phyloP scores from a whole-genome alignment of 1,140 invertebrate species.

The Hycleus phaleratus region DNA sequence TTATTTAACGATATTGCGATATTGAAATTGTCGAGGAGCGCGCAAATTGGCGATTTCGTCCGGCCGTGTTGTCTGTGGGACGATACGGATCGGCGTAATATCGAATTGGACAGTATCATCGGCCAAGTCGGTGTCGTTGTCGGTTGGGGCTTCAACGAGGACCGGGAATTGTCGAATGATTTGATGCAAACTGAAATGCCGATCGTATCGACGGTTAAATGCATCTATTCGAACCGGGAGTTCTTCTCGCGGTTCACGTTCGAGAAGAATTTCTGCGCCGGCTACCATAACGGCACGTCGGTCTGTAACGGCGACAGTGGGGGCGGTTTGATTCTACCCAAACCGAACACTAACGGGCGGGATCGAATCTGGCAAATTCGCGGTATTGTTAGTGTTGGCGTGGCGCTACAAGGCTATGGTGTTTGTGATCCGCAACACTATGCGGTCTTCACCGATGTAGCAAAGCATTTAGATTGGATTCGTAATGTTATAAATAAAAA shows the following conservation, averaged over 20 bases:
- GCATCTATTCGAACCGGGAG: slow-evolving; percentile 35
- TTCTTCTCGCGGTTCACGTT: slow-evolving; percentile 48
- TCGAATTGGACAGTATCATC: slow-evolving; percentile 43
- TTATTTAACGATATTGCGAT: slow-evolving; percentile 52
- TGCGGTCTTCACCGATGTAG: slow-evolving; percentile 49
- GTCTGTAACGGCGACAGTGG: slow-evolving; percentile 55
- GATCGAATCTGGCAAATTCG: slow-evolving; percentile 45
- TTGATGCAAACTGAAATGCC: slow-evolving; percentile 38
- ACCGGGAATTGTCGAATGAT: slow-evolving; percentile 45
- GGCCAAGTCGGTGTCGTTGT: slow-evolving; percentile 48
- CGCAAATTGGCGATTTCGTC: slow-evolving; percentile 47
- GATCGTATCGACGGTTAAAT: slow-evolving; percentile 31
- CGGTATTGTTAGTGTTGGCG: slow-evolving; percentile 48
- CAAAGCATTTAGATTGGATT: slow-evolving; percentile 32
- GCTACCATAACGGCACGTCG: slow-evolving; percentile 43
- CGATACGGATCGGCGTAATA: slow-evolving; percentile 40
- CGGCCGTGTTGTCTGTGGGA: slow-evolving; percentile 55
- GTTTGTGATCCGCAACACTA: slow-evolving; percentile 47
- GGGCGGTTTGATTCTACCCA: slow-evolving; percentile 47
- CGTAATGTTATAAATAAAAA: background rate
- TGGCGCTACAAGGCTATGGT: slow-evolving; percentile 37
- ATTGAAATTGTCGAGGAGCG: slow-evolving; percentile 42
- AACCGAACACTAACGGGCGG: slow-evolving; percentile 32
- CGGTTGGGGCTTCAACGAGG: slow-evolving; percentile 55
- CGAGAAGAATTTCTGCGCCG: slow-evolving; percentile 56